Evolutionary conservation across 2,113 vertebrate genomes (phyloP).

Genomic region (Osmerus mordax): DNA sequence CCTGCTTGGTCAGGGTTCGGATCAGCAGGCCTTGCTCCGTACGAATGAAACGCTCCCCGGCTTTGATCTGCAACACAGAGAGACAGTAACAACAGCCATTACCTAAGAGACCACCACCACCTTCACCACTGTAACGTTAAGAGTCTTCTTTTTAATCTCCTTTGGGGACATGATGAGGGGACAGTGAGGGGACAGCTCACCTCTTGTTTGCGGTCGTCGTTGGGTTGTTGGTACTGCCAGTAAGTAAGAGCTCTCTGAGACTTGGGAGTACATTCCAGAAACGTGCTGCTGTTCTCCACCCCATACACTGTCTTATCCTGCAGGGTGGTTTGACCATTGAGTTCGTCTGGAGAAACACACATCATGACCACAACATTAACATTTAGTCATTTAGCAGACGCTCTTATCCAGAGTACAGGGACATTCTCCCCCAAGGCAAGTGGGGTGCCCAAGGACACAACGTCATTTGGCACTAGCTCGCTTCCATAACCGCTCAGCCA

Average conservation of each 20-base stretch:
- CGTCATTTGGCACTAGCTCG: too few species aligned
- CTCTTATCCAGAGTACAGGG: too few species aligned
- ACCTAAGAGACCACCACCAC: too few species aligned
- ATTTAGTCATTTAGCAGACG: too few species aligned
- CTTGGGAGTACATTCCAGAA: slow-evolving; percentile 94
- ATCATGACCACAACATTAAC: not conserved
- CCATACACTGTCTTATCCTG: slow-evolving; percentile 91
- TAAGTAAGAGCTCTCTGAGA: slow-evolving; percentile 88
- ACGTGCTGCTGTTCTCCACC: slow-evolving; percentile 97
- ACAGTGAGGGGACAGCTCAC: slow-evolving; percentile 60
- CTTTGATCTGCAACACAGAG: slow-evolving; percentile 74
- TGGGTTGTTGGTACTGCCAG: slow-evolving; percentile 89
- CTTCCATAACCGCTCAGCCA: too few species aligned
- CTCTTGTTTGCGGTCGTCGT: slow-evolving; percentile 88
- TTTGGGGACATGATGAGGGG: not conserved
- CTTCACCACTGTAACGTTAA: not conserved
- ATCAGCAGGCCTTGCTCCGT: slow-evolving; percentile 92
- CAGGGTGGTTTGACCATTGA: slow-evolving; percentile 72
- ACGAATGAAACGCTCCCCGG: slow-evolving; percentile 81
- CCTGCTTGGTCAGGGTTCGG: slow-evolving; percentile 80
- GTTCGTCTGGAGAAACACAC: slow-evolving; percentile 74
- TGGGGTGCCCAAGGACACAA: too few species aligned
- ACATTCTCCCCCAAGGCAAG: too few species aligned
- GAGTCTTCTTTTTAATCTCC: not conserved
- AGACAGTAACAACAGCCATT: not conserved